Evolutionary conservation across 2,888 invertebrate species (phyloP), one percentile per base, ranked within the genome.

Genomic region (Chrysolina haemoptera): DNA sequence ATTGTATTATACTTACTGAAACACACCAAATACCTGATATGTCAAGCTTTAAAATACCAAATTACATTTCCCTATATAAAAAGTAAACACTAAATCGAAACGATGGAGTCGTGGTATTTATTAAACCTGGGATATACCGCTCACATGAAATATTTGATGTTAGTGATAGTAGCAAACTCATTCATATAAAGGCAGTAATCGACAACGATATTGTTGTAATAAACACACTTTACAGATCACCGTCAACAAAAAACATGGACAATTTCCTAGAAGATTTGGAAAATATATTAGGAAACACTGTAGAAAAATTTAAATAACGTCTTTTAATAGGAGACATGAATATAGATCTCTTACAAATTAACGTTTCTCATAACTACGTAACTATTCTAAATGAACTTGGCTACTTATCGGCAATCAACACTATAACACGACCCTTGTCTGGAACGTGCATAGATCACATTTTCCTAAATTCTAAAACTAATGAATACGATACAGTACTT

Each of bases 401-500:
- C 10, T 43, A 43, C 43, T 12, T 43, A 43, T 43, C 43, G 43
- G 43, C 43, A 43, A 43, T 43, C 43, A 43, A 43, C 43, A 43
- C 43, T 4, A 43, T 43, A 1, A 43, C 43, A 43, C 43, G 43
- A 43, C 43, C 43, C 2, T 10, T 14, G 43, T 43, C 43, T 8
- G 43, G 43, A 43, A 12, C 43, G 8, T 43, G 43, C 43, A 43
- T 43, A 43, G 43, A 12, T 43, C 43, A 43, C 6, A 43, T 43
- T 55, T n/a, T 55, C 55, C n/a, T 55, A 8, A 55, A 55, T 16
- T 55, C 55, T 6, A 55, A 55, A 55, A 55, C 3, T 55, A 55
- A 55, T 55, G 55, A 55, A 55, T 55, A 55, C n/a, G 55, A 55
- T 55, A 55, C 55, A 16, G 12, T 55, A 55, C 55, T 55, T 11